Evolutionary conservation across 2,113 vertebrate genomes (phyloP), one percentile per base, ranked within the genome.

Genomic region (Paracanthobrama guichenoti): DNA sequence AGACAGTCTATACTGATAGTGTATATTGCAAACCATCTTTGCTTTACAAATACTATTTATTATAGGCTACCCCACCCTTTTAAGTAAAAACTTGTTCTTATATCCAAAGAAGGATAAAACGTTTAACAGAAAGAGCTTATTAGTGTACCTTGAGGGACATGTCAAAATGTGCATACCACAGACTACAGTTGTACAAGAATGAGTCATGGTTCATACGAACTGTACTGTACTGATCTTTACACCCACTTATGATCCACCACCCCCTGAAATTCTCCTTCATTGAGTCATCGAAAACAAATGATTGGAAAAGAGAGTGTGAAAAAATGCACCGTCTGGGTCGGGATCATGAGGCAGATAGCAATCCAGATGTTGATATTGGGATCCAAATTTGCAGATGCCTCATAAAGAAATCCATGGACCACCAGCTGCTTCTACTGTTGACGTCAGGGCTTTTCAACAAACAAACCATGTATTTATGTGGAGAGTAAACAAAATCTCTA

Each of bases 231-330:
- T 46, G 71, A 64, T 79, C 39, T 79, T 64, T 39, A 20, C 77
- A 46, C 35, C 24, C 77, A 62, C 77, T 44, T 62, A 50, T 20
- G 42, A 64, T 48, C 24, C 78, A 48, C 42, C 60, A 31, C 62
- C 62, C 60, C 59, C 79, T 67, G 42, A 80, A 64, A 80, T 66
- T 80, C 26, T 67, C 79, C 26, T 66, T 66, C 60, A 50, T 35
- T 6, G 26, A 80, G 62, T 80, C 62, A 80, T 80, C 18, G 42
- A 80, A 80, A 80, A 80, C 78, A 67, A 80, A 31, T 50, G 42
- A 66, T 80, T 22, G 59, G 79, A 80, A 67, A 48, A 48, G n/a
- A 6, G 35, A 62, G 81, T 66, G 75, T 48, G 28, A 72, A 81
- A n/a, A 72, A 60, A 86, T 57, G 31, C 39, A 24, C 46, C 53